Evolutionary conservation across 2,797 vertebrate species (phyloP).

Genomic region (Tachyglossus aculeatus): DNA sequence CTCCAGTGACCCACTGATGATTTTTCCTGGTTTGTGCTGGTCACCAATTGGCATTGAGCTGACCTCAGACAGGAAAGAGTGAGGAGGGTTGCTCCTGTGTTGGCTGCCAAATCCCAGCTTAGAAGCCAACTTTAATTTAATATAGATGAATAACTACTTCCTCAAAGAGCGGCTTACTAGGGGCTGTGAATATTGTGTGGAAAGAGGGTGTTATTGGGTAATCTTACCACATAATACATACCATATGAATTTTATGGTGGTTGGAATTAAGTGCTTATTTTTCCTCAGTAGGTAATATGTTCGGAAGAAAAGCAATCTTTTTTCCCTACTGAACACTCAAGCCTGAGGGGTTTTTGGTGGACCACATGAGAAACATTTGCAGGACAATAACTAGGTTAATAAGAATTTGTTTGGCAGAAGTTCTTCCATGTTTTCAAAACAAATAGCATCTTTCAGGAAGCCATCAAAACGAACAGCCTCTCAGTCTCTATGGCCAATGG

Average conservation of each 20-base stretch:
- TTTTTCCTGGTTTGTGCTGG: conserved; percentile 5
- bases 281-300: conserved; percentile 16
- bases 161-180: conserved; percentile 7
- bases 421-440: too few species aligned
- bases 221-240: not conserved
- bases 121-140: conserved; percentile 36
- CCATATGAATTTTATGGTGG: conserved; percentile 12
- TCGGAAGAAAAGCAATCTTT: not conserved
- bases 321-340: too few species aligned
- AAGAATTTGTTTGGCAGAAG: too few species aligned
- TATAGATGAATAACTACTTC: conserved; percentile 5
- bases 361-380: too few species aligned
- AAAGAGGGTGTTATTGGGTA: conserved; percentile 3
- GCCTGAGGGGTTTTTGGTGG: too few species aligned
- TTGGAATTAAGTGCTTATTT: conserved; percentile 3
- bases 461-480: too few species aligned
- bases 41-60: conserved; percentile 30
- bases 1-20: conserved; percentile 28
- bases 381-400: too few species aligned
- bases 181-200: conserved; percentile 5
- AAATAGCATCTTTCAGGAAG: too few species aligned
- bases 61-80: not conserved
- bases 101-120: not conserved
- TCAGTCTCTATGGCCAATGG: too few species aligned
- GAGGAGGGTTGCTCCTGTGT: conserved; percentile 3